Evolutionary conservation across 2,888 invertebrate genomes (phyloP), one percentile per base, ranked within the genome.

Genomic region (Acleris holmiana): DNA sequence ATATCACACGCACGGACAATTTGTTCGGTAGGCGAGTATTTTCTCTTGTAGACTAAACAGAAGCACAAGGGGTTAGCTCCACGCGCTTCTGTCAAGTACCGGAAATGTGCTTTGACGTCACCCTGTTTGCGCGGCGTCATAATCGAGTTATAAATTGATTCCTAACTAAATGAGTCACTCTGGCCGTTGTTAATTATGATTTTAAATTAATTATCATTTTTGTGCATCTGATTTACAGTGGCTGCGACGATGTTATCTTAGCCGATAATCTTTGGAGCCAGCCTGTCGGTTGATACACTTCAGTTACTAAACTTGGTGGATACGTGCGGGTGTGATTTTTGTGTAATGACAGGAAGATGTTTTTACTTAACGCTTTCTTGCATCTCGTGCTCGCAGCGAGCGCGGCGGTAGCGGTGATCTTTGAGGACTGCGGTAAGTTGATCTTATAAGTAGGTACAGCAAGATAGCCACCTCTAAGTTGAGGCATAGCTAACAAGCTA

Each of bases 361-460:
- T 79, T 73, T 67, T 77, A 50, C 63, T 79, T 58, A 70, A 67
- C 13, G 29, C 77, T 44, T 68, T 83, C 23, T 67, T 83, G 57
- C 77, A 71, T 55, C 65, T 83, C 18, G 65, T 69, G 58, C 65
- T 83, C 18, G 65, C 69, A 59, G 70, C 78, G 44, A 60, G 71
- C 48, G 77, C 71, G 57, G 65, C 75, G 51, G 79, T 80, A 47
- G 79, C 81, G 59, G 86, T 89, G 41, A 72, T 84, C 47, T 89
- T 89, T 69, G 81, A 85, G 77, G 89, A 89, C 69, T 89, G 89
- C 69, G 89, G 89, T 89, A 75, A 85, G 87, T 76, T 46, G n/a
- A 41, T 41, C 35, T 35, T 13, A 13, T 35, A 13, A 8, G 13
- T 35, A 35, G 4, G 4, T 25, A 25, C 35, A 35, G 13, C 35